Conservation (phyloP, 2,888 invertebrate genomes). For the Stomorhina lunata region DNA sequence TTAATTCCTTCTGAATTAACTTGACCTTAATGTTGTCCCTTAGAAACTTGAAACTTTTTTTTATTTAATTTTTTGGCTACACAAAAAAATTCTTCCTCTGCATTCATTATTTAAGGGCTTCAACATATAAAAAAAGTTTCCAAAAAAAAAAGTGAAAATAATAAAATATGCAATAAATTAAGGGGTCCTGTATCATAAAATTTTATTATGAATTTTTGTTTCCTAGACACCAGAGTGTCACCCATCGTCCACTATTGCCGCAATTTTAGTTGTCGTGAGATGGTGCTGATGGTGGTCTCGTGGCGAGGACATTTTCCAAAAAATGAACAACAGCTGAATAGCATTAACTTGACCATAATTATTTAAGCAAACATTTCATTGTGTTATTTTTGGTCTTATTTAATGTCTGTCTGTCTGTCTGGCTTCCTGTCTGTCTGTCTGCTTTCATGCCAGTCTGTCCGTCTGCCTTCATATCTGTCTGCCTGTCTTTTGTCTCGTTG, state of each 20-base stretch:
- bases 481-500: too few species aligned
- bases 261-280: slow-evolving; percentile 24
- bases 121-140: neutral
- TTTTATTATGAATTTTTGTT: slow-evolving; percentile 41
- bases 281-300: too few species aligned
- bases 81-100: neutral
- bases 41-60: neutral
- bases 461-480: too few species aligned
- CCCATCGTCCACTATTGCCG: slow-evolving; percentile 15
- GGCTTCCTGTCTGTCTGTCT: neutral
- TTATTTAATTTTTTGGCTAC: neutral
- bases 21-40: slow-evolving; percentile 41
- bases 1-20: slow-evolving; percentile 16
- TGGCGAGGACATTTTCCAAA: slow-evolving; percentile 6
- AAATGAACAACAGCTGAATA: slow-evolving; percentile 30
- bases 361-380: slow-evolving; percentile 41
- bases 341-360: slow-evolving; percentile 59
- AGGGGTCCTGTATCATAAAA: slow-evolving; percentile 43
- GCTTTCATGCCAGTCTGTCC: too few species aligned
- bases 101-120: neutral
- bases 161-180: slow-evolving; percentile 57
- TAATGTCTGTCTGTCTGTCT: neutral
- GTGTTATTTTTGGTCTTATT: slow-evolving; percentile 12
- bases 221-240: slow-evolving; percentile 26
- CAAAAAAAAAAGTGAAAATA: neutral